Evolutionary conservation across 2,797 vertebrate species (phyloP).

Genomic region (Phrynocephalus vlangalii): DNA sequence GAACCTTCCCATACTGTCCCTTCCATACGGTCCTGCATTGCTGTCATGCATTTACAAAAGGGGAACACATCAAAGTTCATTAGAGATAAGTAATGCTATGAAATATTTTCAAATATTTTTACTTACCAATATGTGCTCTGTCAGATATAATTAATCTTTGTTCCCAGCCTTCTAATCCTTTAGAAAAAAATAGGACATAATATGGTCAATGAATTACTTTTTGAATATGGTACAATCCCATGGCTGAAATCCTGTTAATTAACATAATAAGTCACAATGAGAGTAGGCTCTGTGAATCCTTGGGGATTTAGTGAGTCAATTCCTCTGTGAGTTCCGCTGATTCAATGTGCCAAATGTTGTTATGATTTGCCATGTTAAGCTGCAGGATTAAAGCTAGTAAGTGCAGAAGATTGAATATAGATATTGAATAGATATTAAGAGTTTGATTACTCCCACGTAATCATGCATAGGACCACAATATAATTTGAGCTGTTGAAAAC

Average conservation of each 20-base stretch:
- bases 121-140: slow-evolving; percentile 96
- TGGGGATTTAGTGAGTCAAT: too few species aligned
- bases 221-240: neutral
- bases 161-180: slow-evolving; percentile 96
- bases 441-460: neutral
- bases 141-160: slow-evolving; percentile 96
- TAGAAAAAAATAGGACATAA: slow-evolving; percentile 52
- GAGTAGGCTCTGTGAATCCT: too few species aligned
- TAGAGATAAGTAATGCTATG: slow-evolving; percentile 5
- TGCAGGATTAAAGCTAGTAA: too few species aligned
- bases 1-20: neutral
- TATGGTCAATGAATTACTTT: slow-evolving; percentile 21
- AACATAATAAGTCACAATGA: too few species aligned
- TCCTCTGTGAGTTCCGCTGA: too few species aligned
- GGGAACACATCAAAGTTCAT: slow-evolving; percentile 34
- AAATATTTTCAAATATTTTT: slow-evolving; percentile 30
- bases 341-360: too few species aligned
- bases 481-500: neutral
- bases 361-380: too few species aligned
- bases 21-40: neutral
- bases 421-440: too few species aligned
- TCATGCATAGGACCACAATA: neutral
- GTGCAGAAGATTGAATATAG: too few species aligned
- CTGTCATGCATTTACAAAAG: neutral
- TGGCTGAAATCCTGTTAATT: too few species aligned